Conservation (phyloP, 2,888 invertebrate species). For the Conops quadrifasciatus region DNA sequence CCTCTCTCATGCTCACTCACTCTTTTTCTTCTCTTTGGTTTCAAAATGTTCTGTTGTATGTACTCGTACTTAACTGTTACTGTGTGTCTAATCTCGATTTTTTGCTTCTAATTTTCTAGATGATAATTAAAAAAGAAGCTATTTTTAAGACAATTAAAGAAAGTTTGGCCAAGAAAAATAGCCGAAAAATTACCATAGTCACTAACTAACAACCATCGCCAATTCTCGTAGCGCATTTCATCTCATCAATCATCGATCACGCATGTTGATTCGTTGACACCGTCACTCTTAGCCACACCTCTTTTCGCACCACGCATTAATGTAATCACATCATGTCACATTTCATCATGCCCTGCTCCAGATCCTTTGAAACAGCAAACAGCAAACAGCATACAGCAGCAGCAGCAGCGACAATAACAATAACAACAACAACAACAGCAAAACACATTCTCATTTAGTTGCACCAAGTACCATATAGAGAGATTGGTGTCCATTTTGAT, state of each 20-base stretch:
- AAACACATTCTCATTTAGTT: background rate
- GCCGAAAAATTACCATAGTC: slow-evolving; percentile 25
- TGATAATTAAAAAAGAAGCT: slow-evolving; percentile 56
- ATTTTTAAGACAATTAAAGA: slow-evolving; percentile 39
- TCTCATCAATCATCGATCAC: slow-evolving; percentile 40
- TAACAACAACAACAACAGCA: background rate
- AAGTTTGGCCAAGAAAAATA: background rate
- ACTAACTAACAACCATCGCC: slow-evolving; percentile 37
- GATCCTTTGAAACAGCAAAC: slow-evolving; percentile 37
- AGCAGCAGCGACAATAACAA: background rate
- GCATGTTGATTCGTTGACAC: slow-evolving; percentile 38
- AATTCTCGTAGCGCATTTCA: slow-evolving; percentile 36
- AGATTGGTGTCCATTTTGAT: too few species aligned
- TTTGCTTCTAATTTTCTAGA: slow-evolving; percentile 63
- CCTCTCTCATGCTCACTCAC: background rate
- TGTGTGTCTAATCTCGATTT: slow-evolving; percentile 55
- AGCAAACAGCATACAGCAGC: slow-evolving; percentile 1
- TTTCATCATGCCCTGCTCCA: slow-evolving; percentile 27
- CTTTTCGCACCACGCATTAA: slow-evolving; percentile 7
- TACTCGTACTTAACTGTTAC: background rate
- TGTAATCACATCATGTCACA: slow-evolving; percentile 2
- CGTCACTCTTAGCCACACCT: too few species aligned
- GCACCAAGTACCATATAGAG: too few species aligned
- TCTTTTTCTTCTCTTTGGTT: slow-evolving; percentile 26
- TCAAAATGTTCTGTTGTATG: slow-evolving; percentile 51